A percentile compares a stretch with the other conserved stretches of the same genome.
Conservation (phyloP, 1,140 invertebrate species). For the Zaprionus lachaisei region DNA sequence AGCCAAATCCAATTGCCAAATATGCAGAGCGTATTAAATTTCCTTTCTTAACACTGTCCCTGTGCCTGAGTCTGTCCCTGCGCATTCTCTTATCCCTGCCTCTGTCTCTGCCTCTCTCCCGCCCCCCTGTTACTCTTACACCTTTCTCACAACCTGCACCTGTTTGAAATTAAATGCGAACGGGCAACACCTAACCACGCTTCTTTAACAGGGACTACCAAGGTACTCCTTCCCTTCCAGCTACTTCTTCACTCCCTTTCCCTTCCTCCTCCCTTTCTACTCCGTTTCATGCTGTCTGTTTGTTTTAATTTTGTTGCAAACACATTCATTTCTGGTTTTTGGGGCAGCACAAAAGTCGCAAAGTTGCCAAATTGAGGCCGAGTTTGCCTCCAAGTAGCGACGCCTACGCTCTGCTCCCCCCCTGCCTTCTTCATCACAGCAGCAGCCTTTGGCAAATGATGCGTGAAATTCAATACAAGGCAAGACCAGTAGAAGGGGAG, state of each 20-base stretch:
- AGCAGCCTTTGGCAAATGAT: constrained; percentile 74
- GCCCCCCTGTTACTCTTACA: background rate
- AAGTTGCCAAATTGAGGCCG: constrained; percentile 54
- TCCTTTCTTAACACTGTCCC: background rate
- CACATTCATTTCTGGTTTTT: constrained; percentile 33
- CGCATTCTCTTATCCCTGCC: too few species aligned
- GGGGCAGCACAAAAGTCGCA: constrained; percentile 55
- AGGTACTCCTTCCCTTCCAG: background rate
- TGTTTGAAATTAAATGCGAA: constrained; percentile 65
- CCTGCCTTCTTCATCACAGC: constrained; percentile 25
- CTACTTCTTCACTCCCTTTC: background rate
- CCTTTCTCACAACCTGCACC: constrained; percentile 35
- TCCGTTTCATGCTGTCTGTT: constrained; percentile 37
- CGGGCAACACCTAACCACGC: constrained; percentile 48
- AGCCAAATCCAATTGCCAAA: constrained; percentile 53
- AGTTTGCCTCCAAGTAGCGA: constrained; percentile 23
- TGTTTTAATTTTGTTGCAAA: constrained; percentile 69
- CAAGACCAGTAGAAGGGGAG: background rate
- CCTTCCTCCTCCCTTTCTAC: background rate
- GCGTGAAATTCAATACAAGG: constrained; percentile 79
- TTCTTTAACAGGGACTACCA: background rate
- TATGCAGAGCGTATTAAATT: constrained; percentile 63
- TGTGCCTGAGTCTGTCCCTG: background rate
- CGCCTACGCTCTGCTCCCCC: too few species aligned
- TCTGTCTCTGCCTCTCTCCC: background rate